Evolutionary conservation across 2,797 vertebrate species (phyloP), one percentile per base, ranked within the genome.

Genomic region (Synaphobranchus kaupii): DNA sequence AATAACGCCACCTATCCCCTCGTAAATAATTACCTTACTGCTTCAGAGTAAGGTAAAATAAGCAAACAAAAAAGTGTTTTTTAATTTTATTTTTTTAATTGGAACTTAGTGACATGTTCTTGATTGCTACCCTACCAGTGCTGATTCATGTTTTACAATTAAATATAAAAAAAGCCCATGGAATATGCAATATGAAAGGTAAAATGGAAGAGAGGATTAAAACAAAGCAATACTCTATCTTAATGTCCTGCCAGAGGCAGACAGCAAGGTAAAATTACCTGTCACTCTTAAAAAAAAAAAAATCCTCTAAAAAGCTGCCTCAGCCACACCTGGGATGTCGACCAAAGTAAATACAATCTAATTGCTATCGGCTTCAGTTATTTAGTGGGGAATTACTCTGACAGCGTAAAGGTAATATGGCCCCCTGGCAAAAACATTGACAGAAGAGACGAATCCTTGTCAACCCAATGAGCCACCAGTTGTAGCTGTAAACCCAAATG

Each of bases 201-300:
- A 12, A 82, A 50, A n/a, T 50, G 22, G 15, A 12, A 8, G 6
- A 8, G 10, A 54, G 22, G 52, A 82, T 78, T 78, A 78, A 78
- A 78, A 22, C 5, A 20, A 47, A 78, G 39, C 17, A 47, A 78
- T 78, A 20, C 73, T 78, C 47, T 78, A 78, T 22, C 34, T 78
- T 78, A 44, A 47, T 39, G 39, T 78, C 73, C 73, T 47, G 39
- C 73, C 73, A 78, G 73, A 20, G 50, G 48, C 25, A 56, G 54
- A 83, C 82, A 83, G 28, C 47, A 54, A 54, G 22, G 44, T 48
- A 81, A 81, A 81, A 48, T 81, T 48, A 50, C 25, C 78, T 84
- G 52, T 58, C 52, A 56, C 83, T 84, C 31, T 54, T 81, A 13
- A 44, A 83, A 83, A 84, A 80, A 80, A 17, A 71, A 76, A 76